A percentile compares a stretch with the other conserved stretches of the same genome.
These are phyloP conservation scores for Anastrepha ludens DNA, from an alignment of 1,140 invertebrate species.

Conservation along the genomic window DNA sequence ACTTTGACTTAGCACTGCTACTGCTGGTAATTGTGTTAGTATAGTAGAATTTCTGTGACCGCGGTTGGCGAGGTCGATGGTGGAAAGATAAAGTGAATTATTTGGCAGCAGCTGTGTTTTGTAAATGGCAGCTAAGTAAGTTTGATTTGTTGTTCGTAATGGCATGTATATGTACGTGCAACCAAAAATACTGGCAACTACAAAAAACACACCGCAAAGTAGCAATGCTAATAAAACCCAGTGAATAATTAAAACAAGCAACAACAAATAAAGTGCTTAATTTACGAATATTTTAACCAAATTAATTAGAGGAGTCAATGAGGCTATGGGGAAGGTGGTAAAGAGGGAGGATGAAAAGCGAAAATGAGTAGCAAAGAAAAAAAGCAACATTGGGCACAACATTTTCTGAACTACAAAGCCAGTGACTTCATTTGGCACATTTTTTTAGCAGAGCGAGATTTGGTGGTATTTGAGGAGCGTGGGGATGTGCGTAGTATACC, in stretches of 20 bases:
- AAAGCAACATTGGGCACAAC: no score
- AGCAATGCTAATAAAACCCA: constrained; percentile 12
- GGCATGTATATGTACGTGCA: neutral
- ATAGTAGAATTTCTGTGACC: no score
- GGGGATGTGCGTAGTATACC: no score
- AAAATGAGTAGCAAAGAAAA: no score
- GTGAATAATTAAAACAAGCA: constrained; percentile 22
- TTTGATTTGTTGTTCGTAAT: neutral
- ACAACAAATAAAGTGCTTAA: constrained; percentile 24
- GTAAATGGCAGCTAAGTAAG: constrained; percentile 10
- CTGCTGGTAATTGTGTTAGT: no score
- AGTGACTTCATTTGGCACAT: no score
- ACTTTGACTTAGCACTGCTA: no score
- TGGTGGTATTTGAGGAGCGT: no score
- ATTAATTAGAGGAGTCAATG: neutral
- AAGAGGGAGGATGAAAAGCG: no score
- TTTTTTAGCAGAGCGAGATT: no score
- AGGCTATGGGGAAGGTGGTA: neutral
- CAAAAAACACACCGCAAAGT: constrained; percentile 11
- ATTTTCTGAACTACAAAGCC: no score
- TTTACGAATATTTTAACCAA: constrained; percentile 8
- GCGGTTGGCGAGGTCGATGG: no score
- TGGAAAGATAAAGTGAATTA: neutral
- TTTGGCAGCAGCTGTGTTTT: neutral
- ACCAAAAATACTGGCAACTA: neutral